Base-by-base conservation (phyloP, 2,888 invertebrate genomes). In the Machimus atricapillus region DNA sequence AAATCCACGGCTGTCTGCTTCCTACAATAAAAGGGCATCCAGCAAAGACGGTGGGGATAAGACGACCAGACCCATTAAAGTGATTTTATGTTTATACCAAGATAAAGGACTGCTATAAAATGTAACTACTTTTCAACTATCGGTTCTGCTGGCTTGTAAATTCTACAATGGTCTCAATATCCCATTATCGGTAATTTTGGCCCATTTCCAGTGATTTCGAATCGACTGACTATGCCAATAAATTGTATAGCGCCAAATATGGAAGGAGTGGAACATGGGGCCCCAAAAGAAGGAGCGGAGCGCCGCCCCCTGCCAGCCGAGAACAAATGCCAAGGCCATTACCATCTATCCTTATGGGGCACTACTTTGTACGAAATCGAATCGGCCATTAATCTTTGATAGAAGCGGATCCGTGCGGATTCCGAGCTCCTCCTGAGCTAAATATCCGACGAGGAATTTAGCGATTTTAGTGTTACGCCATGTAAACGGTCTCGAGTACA, bases 161-260 rank as follows among this genome's bases (percentile, higher is more conserved):
- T 40, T 40, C 9, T 78, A 78, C 78, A 43, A 43, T 43, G 78
- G 78, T 78, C 78, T 34, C 78, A 46, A 40, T 78, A 34, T 43
- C 78, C 78, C 46, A 78, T 78, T 78, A 78, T 78, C 78, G 78
- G 43, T 23, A 78, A 78, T 78, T 78, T 78, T 78, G 78, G 78
- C n/a, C 78, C 78, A 78, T 78, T 78, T 78, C 78, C 43, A 78
- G 78, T 78, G 43, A 78, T 78, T 78, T 78, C 43, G 43, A 43
- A 23, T 19, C 37, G 37, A 78, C 78, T 78, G 40, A 43, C 43
- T 78, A 40, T 40, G 6, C 23, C 78, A 16, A 78, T 78, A 78
- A 78, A 78, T 43, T 40, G 66, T 23, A 14, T 9, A 66, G 19
- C 27, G 12, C 66, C 66, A 66, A 66, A 66, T 66, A 66, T 66